Evolutionary conservation across 2,888 invertebrate genomes (phyloP).

Genomic region (Tuta absoluta): DNA sequence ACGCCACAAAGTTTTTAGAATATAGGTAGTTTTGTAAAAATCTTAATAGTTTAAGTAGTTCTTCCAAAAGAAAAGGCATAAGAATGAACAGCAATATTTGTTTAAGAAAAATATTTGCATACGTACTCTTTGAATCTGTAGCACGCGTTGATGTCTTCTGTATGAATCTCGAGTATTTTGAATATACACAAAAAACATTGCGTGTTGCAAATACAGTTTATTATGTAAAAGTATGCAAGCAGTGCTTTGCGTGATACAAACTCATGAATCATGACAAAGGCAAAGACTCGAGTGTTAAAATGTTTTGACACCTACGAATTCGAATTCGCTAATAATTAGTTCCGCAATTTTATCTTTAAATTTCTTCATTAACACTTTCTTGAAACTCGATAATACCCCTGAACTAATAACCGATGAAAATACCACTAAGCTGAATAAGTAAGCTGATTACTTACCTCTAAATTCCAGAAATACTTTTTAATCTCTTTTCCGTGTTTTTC

Average conservation of each 20-base stretch:
- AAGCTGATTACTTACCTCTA: background rate
- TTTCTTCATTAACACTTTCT: background rate
- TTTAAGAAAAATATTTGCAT: background rate
- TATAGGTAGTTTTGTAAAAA: no score
- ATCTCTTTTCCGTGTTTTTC: background rate
- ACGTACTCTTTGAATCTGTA: background rate
- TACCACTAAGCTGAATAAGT: background rate
- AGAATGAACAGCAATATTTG: no score
- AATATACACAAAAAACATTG: background rate
- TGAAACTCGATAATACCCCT: background rate
- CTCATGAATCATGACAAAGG: constrained; percentile 2
- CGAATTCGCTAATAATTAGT: background rate
- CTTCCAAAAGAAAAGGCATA: no score
- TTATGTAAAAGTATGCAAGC: constrained; percentile 27
- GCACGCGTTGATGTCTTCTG: constrained; percentile 25
- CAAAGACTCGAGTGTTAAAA: background rate
- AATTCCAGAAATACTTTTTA: background rate
- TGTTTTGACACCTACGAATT: background rate
- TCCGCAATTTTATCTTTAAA: background rate
- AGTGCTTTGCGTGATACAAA: background rate
- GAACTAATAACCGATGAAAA: background rate
- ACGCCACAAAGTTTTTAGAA: no score
- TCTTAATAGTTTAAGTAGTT: no score
- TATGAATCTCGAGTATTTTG: background rate
- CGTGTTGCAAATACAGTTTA: constrained; percentile 15